Evolutionary conservation across 2,888 invertebrate genomes (phyloP).

Genomic region (Zelleria hepariella): DNA sequence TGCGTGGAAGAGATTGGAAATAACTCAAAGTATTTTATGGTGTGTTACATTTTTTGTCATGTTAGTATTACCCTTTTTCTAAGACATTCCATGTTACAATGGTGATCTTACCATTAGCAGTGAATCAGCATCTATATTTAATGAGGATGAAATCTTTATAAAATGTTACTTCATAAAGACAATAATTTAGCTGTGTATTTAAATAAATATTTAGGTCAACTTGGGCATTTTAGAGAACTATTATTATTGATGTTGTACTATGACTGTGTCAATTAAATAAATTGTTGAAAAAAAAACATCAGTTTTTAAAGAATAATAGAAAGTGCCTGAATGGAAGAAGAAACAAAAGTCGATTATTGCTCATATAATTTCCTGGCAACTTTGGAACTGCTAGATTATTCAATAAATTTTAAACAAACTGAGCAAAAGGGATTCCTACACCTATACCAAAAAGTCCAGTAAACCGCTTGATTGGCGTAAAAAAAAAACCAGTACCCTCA

Average conservation of each 20-base stretch:
- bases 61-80: not conserved
- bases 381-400: too few species aligned
- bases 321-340: too few species aligned
- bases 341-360: too few species aligned
- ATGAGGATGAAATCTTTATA: not conserved
- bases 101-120: not conserved
- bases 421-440: not conserved
- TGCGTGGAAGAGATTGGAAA: not conserved
- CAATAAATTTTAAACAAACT: too few species aligned
- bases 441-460: not conserved
- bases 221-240: conserved; percentile 10
- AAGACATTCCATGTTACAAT: not conserved
- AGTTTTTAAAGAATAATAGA: too few species aligned
- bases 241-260: conserved; percentile 38
- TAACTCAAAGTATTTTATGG: not conserved
- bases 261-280: conserved; percentile 49
- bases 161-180: conserved; percentile 7
- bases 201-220: conserved; percentile 29
- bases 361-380: too few species aligned
- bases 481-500: too few species aligned
- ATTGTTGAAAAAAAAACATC: conserved; percentile 31
- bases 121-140: not conserved
- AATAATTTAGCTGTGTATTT: conserved; percentile 1
- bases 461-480: too few species aligned
- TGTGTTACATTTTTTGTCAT: conserved; percentile 1